Evolutionary conservation across 2,888 invertebrate genomes (phyloP).

Genomic region (Nephrocerus scutellatus): DNA sequence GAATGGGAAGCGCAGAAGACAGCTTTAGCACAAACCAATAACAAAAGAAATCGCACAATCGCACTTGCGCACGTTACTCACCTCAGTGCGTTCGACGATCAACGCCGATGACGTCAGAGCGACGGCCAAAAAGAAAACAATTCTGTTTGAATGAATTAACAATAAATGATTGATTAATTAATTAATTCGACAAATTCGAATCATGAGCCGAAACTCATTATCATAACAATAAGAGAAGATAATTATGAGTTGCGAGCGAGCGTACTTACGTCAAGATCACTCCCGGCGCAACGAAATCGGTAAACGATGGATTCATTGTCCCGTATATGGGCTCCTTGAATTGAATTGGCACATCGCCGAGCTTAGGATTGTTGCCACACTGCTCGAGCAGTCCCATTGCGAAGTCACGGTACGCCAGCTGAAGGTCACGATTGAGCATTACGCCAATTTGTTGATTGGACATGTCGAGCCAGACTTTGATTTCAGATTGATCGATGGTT

Average conservation of each 20-base stretch:
- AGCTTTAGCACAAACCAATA: too few species aligned
- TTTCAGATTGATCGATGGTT: conserved; percentile 77
- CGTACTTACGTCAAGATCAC: conserved; percentile 80
- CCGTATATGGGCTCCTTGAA: conserved; percentile 86
- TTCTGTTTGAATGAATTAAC: conserved; percentile 52
- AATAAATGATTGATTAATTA: conserved; percentile 7
- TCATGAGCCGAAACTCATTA: conserved; percentile 3
- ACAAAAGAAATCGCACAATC: too few species aligned
- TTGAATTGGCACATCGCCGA: conserved; percentile 83
- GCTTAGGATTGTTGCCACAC: conserved; percentile 73
- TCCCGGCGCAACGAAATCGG: conserved; percentile 93
- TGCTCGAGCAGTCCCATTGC: conserved; percentile 64
- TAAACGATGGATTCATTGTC: conserved; percentile 82
- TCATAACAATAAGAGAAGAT: not conserved
- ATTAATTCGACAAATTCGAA: not conserved
- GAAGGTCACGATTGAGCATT: conserved; percentile 78
- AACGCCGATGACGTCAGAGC: conserved; percentile 87
- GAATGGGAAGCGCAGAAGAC: not conserved
- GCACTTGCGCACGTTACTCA: conserved; percentile 23
- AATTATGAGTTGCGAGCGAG: not conserved
- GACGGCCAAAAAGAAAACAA: conserved; percentile 93
- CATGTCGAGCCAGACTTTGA: conserved; percentile 87
- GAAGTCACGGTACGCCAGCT: conserved; percentile 80
- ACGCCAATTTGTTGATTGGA: conserved; percentile 93
- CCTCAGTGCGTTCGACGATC: conserved; percentile 83